Percentiles rank a stretch among this genome's conserved stretches.
phyloP scores from a whole-genome alignment of 1,140 invertebrate genomes.

The Zaprionus capensis region DNA sequence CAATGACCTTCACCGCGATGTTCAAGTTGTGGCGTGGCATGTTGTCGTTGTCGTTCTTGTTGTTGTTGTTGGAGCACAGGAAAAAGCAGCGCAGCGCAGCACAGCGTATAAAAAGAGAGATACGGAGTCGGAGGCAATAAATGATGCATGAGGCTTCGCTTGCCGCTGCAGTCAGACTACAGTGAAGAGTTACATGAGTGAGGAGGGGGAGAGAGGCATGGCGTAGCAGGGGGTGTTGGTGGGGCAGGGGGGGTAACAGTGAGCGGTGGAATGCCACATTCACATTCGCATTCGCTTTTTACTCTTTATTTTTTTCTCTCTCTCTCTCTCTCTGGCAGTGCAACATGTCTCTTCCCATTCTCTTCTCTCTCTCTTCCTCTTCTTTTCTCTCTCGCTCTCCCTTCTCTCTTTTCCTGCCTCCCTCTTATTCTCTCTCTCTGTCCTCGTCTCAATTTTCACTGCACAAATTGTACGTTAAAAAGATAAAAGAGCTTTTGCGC shows the following conservation, averaged over 20 bases:
- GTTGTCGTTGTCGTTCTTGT: conserved; percentile 59
- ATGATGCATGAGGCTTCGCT: conserved; percentile 68
- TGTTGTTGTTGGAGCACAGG: conserved; percentile 42
- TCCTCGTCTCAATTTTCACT: conserved; percentile 47
- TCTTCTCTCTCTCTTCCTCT: background rate
- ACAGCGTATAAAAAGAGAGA: conserved; percentile 52
- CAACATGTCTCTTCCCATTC: background rate
- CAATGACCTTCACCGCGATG: conserved; percentile 84
- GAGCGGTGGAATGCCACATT: conserved; percentile 23
- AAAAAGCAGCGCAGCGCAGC: conserved; percentile 55
- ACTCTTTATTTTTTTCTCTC: conserved; percentile 18
- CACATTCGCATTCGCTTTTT: conserved; percentile 49
- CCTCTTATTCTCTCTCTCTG: background rate
- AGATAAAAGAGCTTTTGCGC: conserved; percentile 79
- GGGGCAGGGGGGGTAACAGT: conserved; percentile 4
- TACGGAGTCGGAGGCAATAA: conserved; percentile 44
- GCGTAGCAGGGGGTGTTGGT: background rate
- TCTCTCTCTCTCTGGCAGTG: background rate
- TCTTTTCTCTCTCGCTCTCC: background rate
- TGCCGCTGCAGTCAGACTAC: conserved; percentile 39
- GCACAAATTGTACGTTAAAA: conserved; percentile 70
- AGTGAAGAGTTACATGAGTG: background rate
- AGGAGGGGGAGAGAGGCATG: background rate
- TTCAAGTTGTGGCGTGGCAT: conserved; percentile 73
- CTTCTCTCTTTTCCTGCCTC: background rate